Evolutionary conservation across 2,113 vertebrate genomes (phyloP).

Genomic region (Cyanoderma ruficeps): DNA sequence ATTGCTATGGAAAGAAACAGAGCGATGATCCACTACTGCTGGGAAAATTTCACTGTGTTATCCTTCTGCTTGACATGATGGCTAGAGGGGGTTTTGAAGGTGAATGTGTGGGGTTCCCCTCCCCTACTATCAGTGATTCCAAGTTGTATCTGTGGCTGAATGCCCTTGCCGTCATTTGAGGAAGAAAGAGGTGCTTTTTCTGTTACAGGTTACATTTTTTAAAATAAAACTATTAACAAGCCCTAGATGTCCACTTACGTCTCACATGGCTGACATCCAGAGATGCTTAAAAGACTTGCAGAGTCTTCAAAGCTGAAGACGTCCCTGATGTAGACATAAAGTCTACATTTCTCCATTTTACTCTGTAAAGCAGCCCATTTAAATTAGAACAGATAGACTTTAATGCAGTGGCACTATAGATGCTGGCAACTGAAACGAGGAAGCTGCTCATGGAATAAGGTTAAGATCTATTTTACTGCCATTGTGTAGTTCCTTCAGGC

Average conservation of each 20-base stretch:
- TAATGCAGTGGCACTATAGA: background rate
- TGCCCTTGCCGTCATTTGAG: background rate
- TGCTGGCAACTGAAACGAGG: constrained; percentile 7
- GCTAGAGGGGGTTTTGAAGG: background rate
- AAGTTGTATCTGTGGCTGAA: background rate
- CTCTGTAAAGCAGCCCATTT: background rate
- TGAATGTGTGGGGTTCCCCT: background rate
- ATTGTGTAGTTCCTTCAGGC: background rate
- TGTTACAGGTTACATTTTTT: background rate
- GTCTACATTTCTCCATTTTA: background rate
- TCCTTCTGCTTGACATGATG: background rate
- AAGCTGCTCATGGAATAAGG: background rate
- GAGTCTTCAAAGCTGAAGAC: background rate
- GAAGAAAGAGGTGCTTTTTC: background rate
- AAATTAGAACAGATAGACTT: background rate
- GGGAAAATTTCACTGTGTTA: background rate
- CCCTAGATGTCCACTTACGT: background rate
- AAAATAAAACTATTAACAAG: background rate
- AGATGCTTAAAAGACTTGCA: background rate
- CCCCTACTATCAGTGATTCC: background rate
- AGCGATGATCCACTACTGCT: background rate
- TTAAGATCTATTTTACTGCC: background rate
- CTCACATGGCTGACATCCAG: background rate
- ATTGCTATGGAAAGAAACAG: background rate
- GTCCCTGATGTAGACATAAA: background rate